phyloP scores from a whole-genome alignment of 23 tunicate species.

The Aplidium turbinatum region DNA sequence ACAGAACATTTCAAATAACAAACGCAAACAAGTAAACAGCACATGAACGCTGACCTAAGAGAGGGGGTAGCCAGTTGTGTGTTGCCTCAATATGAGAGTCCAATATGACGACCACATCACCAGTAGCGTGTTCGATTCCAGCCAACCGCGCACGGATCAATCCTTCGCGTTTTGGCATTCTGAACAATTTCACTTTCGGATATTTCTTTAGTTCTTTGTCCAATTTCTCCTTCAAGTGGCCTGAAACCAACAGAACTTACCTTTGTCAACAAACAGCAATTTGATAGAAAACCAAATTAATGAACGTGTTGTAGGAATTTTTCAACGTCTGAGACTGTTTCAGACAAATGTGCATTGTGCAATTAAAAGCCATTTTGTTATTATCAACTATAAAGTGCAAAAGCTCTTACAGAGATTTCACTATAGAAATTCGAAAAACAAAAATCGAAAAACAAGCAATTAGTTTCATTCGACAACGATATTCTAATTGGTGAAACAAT shows the following conservation, averaged over 20 bases:
- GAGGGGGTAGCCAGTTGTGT: slow-evolving; percentile 83
- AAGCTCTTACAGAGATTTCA: too few species aligned
- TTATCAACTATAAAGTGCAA: too few species aligned
- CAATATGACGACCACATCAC: slow-evolving; percentile 58
- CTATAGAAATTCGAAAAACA: background rate
- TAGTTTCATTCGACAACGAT: background rate
- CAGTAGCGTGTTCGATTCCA: slow-evolving; percentile 61
- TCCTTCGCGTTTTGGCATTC: slow-evolving; percentile 55
- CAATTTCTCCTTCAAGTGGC: slow-evolving; percentile 31
- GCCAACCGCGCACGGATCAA: slow-evolving; percentile 68
- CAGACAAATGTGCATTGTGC: too few species aligned
- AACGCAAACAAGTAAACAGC: too few species aligned
- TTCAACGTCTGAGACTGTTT: too few species aligned
- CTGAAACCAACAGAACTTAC: too few species aligned
- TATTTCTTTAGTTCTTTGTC: slow-evolving; percentile 39
- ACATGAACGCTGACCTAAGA: slow-evolving; percentile 36
- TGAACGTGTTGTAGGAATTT: too few species aligned
- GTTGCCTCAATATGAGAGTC: slow-evolving; percentile 87
- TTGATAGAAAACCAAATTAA: too few species aligned
- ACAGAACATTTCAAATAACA: too few species aligned
- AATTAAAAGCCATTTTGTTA: too few species aligned
- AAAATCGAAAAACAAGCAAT: background rate
- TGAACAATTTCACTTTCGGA: slow-evolving; percentile 45
- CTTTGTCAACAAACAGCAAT: too few species aligned
- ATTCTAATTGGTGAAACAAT: too few species aligned